phyloP scores from a whole-genome alignment of 2,888 invertebrate species.

The Deilephila porcellus region DNA sequence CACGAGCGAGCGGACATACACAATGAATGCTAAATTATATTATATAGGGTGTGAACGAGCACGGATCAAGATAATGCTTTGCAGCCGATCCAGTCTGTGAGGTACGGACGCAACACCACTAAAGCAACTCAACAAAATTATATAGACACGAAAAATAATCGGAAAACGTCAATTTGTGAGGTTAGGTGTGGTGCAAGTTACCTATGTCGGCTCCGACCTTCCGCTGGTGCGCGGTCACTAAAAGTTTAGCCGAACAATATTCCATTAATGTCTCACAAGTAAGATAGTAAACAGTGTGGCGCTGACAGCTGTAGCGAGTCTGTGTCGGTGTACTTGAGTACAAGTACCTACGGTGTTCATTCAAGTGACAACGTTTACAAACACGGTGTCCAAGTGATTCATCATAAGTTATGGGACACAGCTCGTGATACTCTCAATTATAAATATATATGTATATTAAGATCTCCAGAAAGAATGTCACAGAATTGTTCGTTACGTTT shows the following conservation, averaged over 20 bases:
- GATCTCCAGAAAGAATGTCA: constrained; percentile 83
- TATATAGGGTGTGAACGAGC: constrained; percentile 77
- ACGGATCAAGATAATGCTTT: constrained; percentile 81
- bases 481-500: constrained; percentile 63
- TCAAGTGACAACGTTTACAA: constrained; percentile 59
- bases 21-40: constrained; percentile 78
- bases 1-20: constrained; percentile 83
- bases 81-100: constrained; percentile 84
- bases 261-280: constrained; percentile 78
- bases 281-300: constrained; percentile 69
- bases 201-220: constrained; percentile 89
- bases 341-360: constrained; percentile 63
- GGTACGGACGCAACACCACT: constrained; percentile 85
- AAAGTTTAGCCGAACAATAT: constrained; percentile 83
- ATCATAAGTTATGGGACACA: constrained; percentile 61
- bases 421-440: constrained; percentile 54
- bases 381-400: constrained; percentile 63
- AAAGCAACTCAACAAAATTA: constrained; percentile 83
- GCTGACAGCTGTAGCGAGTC: constrained; percentile 53
- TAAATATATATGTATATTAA: constrained; percentile 37
- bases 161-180: constrained; percentile 83
- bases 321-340: constrained; percentile 60
- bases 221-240: constrained; percentile 89
- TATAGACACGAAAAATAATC: constrained; percentile 83
- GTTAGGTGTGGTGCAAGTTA: constrained; percentile 86